Evolutionary conservation across 2,113 vertebrate species (phyloP), one percentile per base, ranked within the genome.

Genomic region (Rousettus leschenaultii): DNA sequence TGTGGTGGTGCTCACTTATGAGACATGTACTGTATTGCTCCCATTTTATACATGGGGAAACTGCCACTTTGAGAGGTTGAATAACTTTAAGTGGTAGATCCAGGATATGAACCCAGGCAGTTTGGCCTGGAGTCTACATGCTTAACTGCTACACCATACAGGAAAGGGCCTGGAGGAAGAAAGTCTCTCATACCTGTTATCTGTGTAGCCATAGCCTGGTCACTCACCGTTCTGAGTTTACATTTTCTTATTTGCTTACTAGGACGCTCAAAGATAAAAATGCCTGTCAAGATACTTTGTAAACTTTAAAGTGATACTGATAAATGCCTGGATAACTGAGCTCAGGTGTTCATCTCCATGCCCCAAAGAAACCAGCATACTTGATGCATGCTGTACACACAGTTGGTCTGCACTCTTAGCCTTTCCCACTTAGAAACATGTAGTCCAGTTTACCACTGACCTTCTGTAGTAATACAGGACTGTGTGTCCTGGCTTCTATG

Each of bases 211-310:
- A 18, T 2, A 7, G 63, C n/a, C 79, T 24, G 3, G 28, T 70
- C 45, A 12, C 13, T 26, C 3, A 8, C 30, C 3, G 59, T 57
- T 61, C 59, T 55, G 91, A 59, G 21, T 38, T 71, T 40, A 73
- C 7, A 7, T 51, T 71, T 75, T 57, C 66, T 94, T 33, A 1
- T 12, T 15, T 26, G 22, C 18, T 24, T 83, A n/a, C 19, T 57
- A 63, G 38, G 19, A 55, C 22, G 48, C 30, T 57, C 16, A 8
- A 21, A 66, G 7, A 24, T 1, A 7, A 65, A 83, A 40, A n/a
- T 45, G 2, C 11, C 3, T 0, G 0, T 24, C 35, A 24, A 7
- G 35, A n/a, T 21, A 1, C 55, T 87, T 66, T 68, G 77, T n/a
- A 0, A 0, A 48, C 63, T 63, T 63, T 28, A 57, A 90, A 35